phyloP scores from a whole-genome alignment of 2,888 invertebrate genomes.

The Ethmia dodecea region DNA sequence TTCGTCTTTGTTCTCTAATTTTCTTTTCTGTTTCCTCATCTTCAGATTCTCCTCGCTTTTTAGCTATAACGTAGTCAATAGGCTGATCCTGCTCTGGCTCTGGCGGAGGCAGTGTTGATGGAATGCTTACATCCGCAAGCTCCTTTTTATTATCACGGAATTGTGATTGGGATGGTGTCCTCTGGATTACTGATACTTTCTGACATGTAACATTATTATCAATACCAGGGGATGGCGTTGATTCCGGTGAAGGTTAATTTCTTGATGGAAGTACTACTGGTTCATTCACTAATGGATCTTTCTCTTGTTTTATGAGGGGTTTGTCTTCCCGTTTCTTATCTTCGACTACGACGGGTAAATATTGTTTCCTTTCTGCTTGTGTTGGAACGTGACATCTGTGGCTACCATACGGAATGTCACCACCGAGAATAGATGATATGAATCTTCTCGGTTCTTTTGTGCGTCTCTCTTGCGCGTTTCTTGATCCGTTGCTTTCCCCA shows the following conservation, averaged over 20 bases:
- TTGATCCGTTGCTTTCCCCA: slow-evolving; percentile 52
- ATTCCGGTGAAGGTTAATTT: slow-evolving; percentile 71
- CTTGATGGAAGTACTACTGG: slow-evolving; percentile 76
- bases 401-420: slow-evolving; percentile 89
- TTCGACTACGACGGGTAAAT: slow-evolving; percentile 78
- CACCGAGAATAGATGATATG: slow-evolving; percentile 88
- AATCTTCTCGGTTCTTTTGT: slow-evolving; percentile 80
- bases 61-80: slow-evolving; percentile 92
- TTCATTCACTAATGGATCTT: slow-evolving; percentile 80
- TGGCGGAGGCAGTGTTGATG: slow-evolving; percentile 61
- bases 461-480: slow-evolving; percentile 45
- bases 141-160: slow-evolving; percentile 69
- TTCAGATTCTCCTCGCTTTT: slow-evolving; percentile 83
- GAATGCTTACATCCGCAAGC: slow-evolving; percentile 66
- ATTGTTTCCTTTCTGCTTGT: slow-evolving; percentile 88
- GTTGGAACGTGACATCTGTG: slow-evolving; percentile 86
- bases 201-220: slow-evolving; percentile 83
- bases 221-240: slow-evolving; percentile 79
- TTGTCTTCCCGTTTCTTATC: slow-evolving; percentile 75
- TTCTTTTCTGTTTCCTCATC: slow-evolving; percentile 83
- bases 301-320: slow-evolving; percentile 79
- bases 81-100: slow-evolving; percentile 91
- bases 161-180: slow-evolving; percentile 81
- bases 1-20: slow-evolving; percentile 82
- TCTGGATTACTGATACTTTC: slow-evolving; percentile 88